Conservation (phyloP, 2,797 vertebrate genomes). For the Loriculus beryllinus region DNA sequence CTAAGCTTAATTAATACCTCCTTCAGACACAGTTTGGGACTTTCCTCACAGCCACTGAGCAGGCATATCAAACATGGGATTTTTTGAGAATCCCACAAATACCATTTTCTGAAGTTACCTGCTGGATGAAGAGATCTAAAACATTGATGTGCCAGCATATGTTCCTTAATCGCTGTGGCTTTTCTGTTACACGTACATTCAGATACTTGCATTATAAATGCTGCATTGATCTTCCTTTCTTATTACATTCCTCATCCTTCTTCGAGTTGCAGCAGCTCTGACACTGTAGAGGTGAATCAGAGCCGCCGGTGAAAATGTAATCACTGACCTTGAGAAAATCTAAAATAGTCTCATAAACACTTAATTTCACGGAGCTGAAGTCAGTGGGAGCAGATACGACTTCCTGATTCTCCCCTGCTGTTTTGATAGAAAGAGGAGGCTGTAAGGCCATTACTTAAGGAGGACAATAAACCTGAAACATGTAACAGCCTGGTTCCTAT, state of each 20-base stretch:
- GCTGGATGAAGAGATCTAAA: neutral
- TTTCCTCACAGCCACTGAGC: neutral
- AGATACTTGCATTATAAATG: neutral
- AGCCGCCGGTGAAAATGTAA: neutral
- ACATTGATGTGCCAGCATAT: neutral
- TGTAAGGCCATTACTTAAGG: neutral
- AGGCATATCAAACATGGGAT: neutral
- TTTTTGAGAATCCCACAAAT: neutral
- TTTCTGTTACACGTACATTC: neutral
- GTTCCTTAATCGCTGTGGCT: neutral
- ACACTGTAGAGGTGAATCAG: neutral
- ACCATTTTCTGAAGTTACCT: neutral
- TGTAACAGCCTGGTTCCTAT: neutral
- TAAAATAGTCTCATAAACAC: neutral
- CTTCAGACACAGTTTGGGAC: neutral
- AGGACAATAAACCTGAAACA: neutral
- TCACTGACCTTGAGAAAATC: neutral
- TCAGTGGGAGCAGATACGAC: neutral
- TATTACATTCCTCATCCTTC: neutral
- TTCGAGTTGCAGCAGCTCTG: neutral
- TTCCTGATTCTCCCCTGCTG: neutral
- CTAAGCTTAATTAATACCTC: neutral
- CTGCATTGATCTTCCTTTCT: neutral
- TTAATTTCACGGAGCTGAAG: neutral
- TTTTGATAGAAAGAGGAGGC: neutral